A percentile compares a stretch with the other conserved stretches of the same genome.
Evolutionary conservation across 2,888 invertebrate species (phyloP).

Genomic region (Apodemia zela): DNA sequence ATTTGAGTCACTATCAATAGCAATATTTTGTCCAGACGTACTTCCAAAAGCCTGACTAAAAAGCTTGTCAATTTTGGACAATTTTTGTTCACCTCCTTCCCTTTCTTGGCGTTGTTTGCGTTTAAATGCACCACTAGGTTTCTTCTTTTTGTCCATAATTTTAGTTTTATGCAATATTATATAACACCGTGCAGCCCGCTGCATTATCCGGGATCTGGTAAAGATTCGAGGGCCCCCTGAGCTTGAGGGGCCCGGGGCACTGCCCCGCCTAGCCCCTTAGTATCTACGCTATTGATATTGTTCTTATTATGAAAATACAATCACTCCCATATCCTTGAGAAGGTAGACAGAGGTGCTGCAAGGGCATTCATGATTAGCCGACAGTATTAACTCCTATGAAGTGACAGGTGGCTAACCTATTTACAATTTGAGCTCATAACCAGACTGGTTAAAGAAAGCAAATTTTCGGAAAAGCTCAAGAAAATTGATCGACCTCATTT

Average conservation of each 20-base stretch:
- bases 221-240: no score
- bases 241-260: no score
- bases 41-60: conserved; percentile 22
- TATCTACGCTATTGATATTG: no score
- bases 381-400: background rate
- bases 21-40: conserved; percentile 18
- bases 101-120: background rate
- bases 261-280: no score
- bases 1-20: conserved; percentile 25
- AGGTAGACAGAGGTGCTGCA: background rate
- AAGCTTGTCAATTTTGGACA: conserved; percentile 23
- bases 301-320: no score
- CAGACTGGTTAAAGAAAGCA: no score
- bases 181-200: background rate
- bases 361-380: background rate
- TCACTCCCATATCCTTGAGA: background rate
- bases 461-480: no score
- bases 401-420: background rate
- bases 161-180: conserved; percentile 11
- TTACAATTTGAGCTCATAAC: background rate
- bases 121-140: conserved; percentile 19
- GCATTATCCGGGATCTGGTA: no score
- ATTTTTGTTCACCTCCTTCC: conserved; percentile 16
- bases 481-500: no score
- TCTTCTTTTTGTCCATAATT: conserved; percentile 15